Evolutionary conservation across 2,888 invertebrate species (phyloP).

Genomic region (Ellobium chinense): DNA sequence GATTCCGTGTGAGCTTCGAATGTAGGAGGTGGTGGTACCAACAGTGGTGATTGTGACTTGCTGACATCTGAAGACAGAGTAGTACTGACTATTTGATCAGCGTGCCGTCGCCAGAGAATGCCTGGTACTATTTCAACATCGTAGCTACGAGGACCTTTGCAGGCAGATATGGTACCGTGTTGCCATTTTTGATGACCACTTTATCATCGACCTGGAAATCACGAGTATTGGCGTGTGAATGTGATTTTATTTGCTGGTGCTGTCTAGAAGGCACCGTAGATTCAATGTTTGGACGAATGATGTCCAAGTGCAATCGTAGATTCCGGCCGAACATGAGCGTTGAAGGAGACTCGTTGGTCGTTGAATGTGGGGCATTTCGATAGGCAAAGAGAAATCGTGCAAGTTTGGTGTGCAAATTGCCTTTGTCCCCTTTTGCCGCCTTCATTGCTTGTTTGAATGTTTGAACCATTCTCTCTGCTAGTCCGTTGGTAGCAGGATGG

Average conservation of each 20-base stretch:
- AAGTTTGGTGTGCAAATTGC: not conserved
- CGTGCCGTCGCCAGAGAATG: not conserved
- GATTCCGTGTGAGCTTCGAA: not conserved
- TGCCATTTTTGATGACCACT: slow-evolving; percentile 16
- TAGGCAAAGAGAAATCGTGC: not conserved
- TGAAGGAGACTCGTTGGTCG: not conserved
- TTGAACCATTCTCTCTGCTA: slow-evolving; percentile 55
- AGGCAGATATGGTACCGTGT: not conserved
- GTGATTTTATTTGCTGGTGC: not conserved
- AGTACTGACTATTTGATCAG: slow-evolving; percentile 4
- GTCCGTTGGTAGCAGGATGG: slow-evolving; percentile 48
- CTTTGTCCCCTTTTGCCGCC: not conserved
- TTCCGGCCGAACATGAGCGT: not conserved
- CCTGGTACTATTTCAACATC: slow-evolving; percentile 6
- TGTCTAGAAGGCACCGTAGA: not conserved
- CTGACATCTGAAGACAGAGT: not conserved
- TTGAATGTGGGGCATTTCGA: not conserved
- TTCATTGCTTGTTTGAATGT: slow-evolving; percentile 49
- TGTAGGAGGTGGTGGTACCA: not conserved
- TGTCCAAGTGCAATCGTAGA: not conserved
- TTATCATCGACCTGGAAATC: not conserved
- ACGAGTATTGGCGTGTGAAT: not conserved
- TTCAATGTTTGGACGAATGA: not conserved
- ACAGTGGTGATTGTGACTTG: not conserved
- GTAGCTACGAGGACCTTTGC: not conserved